These are phyloP conservation scores for Aricia artaxerxes DNA, from an alignment of 2,888 invertebrate genomes.

Conservation along the genomic window DNA sequence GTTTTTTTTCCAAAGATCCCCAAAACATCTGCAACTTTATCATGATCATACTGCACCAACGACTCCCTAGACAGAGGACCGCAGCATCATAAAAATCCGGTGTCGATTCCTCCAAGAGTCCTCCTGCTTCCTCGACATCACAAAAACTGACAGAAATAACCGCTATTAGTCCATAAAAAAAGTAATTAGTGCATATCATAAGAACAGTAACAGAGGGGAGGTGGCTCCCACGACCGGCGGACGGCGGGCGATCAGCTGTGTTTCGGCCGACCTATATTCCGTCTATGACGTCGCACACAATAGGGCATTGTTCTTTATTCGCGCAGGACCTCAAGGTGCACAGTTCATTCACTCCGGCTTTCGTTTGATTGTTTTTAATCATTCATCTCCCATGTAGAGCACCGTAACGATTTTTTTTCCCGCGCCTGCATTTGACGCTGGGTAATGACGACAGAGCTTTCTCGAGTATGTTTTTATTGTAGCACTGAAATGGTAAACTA, in stretches of 20 bases:
- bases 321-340: conserved; percentile 74
- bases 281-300: conserved; percentile 76
- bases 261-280: conserved; percentile 79
- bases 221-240: conserved; percentile 46
- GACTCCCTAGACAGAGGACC: background rate
- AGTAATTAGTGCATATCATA: conserved; percentile 31
- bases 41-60: background rate
- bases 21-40: background rate
- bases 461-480: background rate
- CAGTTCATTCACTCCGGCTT: conserved; percentile 75
- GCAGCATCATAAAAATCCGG: background rate
- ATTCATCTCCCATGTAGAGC: conserved; percentile 47
- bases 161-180: background rate
- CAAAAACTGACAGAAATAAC: background rate
- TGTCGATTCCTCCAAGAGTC: background rate
- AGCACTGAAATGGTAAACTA: too few species aligned
- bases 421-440: background rate
- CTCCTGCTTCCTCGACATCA: background rate
- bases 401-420: conserved; percentile 6
- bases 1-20: background rate
- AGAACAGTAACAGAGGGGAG: conserved; percentile 50
- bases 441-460: background rate
- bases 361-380: conserved; percentile 72
- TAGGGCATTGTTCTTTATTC: conserved; percentile 79
- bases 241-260: conserved; percentile 73